Evolutionary conservation across 2,113 vertebrate genomes (phyloP).

Genomic region (Elephas maximus): DNA sequence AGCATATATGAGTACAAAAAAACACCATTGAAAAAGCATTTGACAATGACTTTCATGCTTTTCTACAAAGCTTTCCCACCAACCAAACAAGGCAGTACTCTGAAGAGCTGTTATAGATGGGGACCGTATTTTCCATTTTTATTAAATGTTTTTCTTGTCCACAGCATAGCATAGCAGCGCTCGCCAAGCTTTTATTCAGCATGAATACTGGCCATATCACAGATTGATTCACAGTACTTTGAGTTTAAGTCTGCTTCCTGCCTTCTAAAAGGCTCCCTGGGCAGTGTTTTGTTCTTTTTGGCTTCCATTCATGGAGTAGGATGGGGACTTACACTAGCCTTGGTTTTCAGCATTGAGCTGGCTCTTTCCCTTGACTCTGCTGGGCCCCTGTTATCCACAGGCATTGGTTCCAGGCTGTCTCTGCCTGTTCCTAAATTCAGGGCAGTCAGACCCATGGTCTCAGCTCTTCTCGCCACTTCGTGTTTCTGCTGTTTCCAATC

Average conservation of each 20-base stretch:
- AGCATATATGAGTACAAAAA: neutral
- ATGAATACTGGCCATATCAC: neutral
- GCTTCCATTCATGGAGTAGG: neutral
- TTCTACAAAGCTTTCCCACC: neutral
- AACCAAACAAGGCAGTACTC: neutral
- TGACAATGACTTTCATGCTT: neutral
- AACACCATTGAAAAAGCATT: neutral
- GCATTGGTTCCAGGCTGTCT: too few species aligned
- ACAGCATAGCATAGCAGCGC: neutral
- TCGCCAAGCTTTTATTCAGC: neutral
- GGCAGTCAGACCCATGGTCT: neutral
- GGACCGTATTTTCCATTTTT: neutral
- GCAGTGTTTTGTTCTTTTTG: neutral
- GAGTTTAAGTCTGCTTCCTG: neutral
- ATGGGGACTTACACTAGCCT: neutral
- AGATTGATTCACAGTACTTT: neutral
- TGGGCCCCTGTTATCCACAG: too few species aligned
- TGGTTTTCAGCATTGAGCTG: neutral
- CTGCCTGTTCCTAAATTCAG: too few species aligned
- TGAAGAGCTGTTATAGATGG: neutral
- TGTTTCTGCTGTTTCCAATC: neutral
- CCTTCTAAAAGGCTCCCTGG: neutral
- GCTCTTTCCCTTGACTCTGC: neutral
- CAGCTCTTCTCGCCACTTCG: neutral
- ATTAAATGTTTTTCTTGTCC: neutral